Percentiles rank a stretch among this genome's conserved stretches.
Evolutionary conservation across 2,888 invertebrate species (phyloP).

Genomic region (Coremacera marginata): DNA sequence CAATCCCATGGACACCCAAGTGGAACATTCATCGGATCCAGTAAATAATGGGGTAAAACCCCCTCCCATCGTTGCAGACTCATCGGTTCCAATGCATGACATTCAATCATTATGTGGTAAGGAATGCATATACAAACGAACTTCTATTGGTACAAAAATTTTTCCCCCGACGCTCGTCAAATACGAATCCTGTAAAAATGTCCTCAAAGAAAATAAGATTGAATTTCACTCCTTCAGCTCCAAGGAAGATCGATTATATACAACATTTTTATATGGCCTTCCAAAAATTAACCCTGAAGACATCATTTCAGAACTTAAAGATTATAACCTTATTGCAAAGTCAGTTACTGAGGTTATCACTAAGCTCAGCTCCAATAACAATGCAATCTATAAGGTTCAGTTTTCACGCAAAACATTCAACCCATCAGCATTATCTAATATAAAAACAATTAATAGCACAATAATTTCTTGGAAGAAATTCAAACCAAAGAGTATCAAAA

Average conservation of each 20-base stretch:
- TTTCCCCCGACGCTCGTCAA: slow-evolving; percentile 10
- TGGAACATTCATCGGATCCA: background rate
- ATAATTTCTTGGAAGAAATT: too few relatives aligned
- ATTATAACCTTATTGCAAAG: slow-evolving; percentile 16
- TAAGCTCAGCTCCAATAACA: slow-evolving; percentile 9
- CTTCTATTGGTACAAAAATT: slow-evolving; percentile 26
- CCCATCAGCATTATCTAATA: too few relatives aligned
- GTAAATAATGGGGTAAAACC: background rate
- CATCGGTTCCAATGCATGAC: slow-evolving; percentile 28
- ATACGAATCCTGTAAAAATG: slow-evolving; percentile 28
- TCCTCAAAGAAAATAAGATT: slow-evolving; percentile 8
- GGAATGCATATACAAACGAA: too few relatives aligned
- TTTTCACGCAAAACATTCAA: too few relatives aligned
- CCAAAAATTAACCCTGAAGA: slow-evolving; percentile 18
- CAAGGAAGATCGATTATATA: slow-evolving; percentile 23
- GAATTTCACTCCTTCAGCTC: slow-evolving; percentile 34
- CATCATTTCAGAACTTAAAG: slow-evolving; percentile 17
- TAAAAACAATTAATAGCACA: too few relatives aligned
- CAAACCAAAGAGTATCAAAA: too few relatives aligned
- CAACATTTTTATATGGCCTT: slow-evolving; percentile 29
- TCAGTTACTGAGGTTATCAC: slow-evolving; percentile 25
- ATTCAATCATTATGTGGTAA: too few relatives aligned
- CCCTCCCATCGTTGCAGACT: slow-evolving; percentile 3
- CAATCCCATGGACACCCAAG: too few relatives aligned
- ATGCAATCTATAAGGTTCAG: background rate